Evolutionary conservation across 2,888 invertebrate species (phyloP).

Genomic region (Drosophila anomalata): DNA sequence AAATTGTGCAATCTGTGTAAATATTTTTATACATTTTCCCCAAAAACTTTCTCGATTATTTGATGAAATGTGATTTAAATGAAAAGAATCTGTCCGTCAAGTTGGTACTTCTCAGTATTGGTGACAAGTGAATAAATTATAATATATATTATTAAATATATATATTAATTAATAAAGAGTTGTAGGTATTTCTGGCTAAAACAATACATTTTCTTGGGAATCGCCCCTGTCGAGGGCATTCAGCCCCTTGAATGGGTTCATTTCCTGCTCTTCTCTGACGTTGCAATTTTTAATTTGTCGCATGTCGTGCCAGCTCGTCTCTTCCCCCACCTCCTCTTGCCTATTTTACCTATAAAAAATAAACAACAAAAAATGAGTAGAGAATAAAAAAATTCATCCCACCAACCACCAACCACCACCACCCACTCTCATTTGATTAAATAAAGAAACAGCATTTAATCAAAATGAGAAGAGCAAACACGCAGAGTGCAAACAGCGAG

Average conservation of each 20-base stretch:
- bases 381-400: background rate
- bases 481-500: constrained; percentile 16
- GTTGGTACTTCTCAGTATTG: background rate
- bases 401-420: background rate
- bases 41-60: too few relatives aligned
- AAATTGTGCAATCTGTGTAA: too few relatives aligned
- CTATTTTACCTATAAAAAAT: constrained; percentile 1
- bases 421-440: constrained; percentile 64
- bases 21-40: too few relatives aligned
- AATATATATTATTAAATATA: background rate
- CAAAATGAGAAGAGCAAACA: constrained; percentile 67
- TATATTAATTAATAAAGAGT: background rate
- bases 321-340: background rate
- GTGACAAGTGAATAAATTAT: background rate
- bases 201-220: background rate
- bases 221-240: constrained; percentile 18
- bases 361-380: background rate
- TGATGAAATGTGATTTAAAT: too few relatives aligned
- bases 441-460: constrained; percentile 70
- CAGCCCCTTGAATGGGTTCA: constrained; percentile 20
- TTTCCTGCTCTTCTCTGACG: constrained; percentile 19
- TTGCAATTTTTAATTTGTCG: constrained; percentile 38
- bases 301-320: constrained; percentile 15
- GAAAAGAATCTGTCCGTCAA: background rate
- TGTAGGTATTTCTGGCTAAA: background rate